phyloP scores from a whole-genome alignment of 2,888 invertebrate genomes.

The Didymodactylos carnosus region DNA sequence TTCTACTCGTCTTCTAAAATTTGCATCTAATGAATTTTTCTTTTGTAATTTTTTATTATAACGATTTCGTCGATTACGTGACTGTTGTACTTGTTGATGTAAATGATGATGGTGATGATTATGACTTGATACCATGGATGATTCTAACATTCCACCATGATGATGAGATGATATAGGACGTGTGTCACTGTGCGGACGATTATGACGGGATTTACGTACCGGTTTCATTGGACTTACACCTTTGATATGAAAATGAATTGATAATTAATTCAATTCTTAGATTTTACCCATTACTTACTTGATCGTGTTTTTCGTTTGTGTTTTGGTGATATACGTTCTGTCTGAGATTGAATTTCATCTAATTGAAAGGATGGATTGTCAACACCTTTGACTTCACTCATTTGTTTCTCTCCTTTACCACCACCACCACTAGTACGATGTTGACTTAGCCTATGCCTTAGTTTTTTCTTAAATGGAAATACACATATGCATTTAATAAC shows the following conservation, averaged over 20 bases:
- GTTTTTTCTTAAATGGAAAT: neutral
- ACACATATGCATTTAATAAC: neutral
- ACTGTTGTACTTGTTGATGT: too few species aligned
- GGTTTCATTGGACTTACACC: neutral
- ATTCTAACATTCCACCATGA: too few species aligned
- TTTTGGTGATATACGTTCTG: neutral
- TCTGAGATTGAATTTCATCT: neutral
- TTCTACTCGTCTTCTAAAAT: constrained; percentile 5
- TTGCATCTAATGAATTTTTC: constrained; percentile 10
- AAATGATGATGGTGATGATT: too few species aligned
- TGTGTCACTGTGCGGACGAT: neutral
- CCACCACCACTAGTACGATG: constrained; percentile 3
- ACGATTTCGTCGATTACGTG: neutral
- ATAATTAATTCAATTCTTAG: neutral
- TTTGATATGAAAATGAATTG: neutral
- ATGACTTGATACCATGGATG: too few species aligned
- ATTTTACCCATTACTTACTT: neutral
- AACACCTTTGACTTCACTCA: neutral
- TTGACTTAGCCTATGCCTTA: neutral
- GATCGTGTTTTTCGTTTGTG: neutral
- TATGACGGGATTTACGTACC: neutral
- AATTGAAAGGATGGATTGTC: neutral
- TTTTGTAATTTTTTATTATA: constrained; percentile 6
- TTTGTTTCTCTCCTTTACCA: neutral
- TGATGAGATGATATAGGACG: neutral